Conservation (phyloP, 2,888 invertebrate species). For the Heterodera filipjevi region DNA sequence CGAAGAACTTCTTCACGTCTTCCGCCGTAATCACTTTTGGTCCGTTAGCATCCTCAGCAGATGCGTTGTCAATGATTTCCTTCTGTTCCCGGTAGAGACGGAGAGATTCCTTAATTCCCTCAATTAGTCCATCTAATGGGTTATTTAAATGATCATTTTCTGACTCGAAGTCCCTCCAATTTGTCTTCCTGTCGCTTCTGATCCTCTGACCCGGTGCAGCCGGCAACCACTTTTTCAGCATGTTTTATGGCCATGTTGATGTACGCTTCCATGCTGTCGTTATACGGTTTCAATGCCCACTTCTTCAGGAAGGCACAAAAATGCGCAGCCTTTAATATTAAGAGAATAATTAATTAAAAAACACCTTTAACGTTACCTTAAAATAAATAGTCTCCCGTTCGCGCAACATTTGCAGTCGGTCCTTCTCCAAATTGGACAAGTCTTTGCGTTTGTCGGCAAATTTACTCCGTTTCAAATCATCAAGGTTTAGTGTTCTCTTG, state of each 20-base stretch:
- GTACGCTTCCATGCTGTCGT: slow-evolving; percentile 3
- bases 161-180: neutral
- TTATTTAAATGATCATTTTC: neutral
- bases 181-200: neutral
- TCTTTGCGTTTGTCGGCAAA: neutral
- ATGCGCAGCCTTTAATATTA: neutral
- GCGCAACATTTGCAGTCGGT: neutral
- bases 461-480: neutral
- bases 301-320: neutral
- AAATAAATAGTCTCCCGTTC: neutral
- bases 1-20: neutral
- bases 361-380: neutral
- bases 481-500: neutral
- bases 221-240: neutral
- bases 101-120: neutral
- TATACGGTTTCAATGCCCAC: neutral
- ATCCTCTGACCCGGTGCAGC: neutral
- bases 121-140: neutral
- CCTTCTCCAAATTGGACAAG: neutral
- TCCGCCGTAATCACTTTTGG: neutral
- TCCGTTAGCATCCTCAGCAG: neutral
- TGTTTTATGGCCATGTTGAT: neutral
- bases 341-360: too few relatives aligned
- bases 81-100: neutral
- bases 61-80: neutral